Conservation (phyloP, 2,888 invertebrate species). For the Drosophila sordidapex region DNA sequence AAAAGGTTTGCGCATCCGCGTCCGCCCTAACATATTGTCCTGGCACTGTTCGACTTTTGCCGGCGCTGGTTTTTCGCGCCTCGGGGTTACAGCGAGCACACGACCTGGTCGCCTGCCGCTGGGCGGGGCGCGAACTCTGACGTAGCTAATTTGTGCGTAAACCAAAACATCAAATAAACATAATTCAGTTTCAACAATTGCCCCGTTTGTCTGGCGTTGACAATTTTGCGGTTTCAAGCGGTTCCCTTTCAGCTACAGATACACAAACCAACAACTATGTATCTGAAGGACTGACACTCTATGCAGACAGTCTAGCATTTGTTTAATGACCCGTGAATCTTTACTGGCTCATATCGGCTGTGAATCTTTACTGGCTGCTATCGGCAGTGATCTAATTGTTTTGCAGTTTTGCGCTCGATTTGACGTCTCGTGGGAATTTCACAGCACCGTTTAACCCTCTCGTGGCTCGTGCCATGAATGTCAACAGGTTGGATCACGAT, state of each 20-base stretch:
- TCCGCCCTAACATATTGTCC: constrained; percentile 74
- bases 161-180: constrained; percentile 83
- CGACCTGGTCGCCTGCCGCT: constrained; percentile 62
- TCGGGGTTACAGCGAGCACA: constrained; percentile 78
- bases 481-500: constrained; percentile 65
- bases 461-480: constrained; percentile 10
- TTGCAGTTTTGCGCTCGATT: constrained; percentile 22
- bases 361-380: constrained; percentile 44
- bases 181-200: constrained; percentile 84
- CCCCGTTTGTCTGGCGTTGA: constrained; percentile 59
- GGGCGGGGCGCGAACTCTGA: constrained; percentile 69
- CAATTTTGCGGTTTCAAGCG: constrained; percentile 65
- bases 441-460: not conserved
- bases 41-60: constrained; percentile 68
- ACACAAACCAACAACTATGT: not conserved
- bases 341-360: constrained; percentile 34
- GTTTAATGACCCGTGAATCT: constrained; percentile 68
- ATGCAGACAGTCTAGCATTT: constrained; percentile 39
- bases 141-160: constrained; percentile 84
- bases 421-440: constrained; percentile 63
- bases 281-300: constrained; percentile 2
- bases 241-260: constrained; percentile 28
- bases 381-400: constrained; percentile 51
- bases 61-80: constrained; percentile 83
- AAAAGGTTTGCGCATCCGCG: constrained; percentile 82